Evolutionary conservation across 2,797 vertebrate genomes (phyloP).

Genomic region (Huso huso): DNA sequence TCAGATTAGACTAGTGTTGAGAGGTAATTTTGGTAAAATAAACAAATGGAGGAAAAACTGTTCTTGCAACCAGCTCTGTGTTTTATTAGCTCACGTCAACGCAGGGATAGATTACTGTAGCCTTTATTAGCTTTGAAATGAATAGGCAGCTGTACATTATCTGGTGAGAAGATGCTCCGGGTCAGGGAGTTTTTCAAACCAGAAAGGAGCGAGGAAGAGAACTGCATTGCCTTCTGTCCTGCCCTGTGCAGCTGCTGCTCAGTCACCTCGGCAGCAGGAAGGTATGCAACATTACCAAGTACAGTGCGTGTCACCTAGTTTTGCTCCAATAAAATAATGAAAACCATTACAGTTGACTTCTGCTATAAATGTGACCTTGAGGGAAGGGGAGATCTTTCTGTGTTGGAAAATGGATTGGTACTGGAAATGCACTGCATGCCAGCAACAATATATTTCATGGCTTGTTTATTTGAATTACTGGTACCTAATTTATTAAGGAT

Average conservation of each 20-base stretch:
- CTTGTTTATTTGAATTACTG: too few relatives aligned
- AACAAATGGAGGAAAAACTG: too few relatives aligned
- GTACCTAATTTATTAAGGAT: not conserved
- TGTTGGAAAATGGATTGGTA: too few relatives aligned
- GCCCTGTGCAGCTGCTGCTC: conserved; percentile 25
- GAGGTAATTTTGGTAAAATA: too few relatives aligned
- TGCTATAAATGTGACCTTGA: not conserved
- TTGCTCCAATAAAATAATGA: not conserved
- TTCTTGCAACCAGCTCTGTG: not conserved
- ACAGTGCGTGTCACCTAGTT: not conserved
- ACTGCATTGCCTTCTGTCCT: conserved; percentile 51
- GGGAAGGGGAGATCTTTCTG: too few relatives aligned
- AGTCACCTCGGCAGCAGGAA: too few relatives aligned
- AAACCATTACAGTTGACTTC: not conserved
- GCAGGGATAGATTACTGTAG: not conserved
- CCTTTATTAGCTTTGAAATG: not conserved
- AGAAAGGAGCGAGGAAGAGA: conserved; percentile 41
- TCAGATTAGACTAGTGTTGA: too few relatives aligned
- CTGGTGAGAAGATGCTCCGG: conserved; percentile 11
- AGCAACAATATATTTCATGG: too few relatives aligned
- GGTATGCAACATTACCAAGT: not conserved
- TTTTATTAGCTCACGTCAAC: not conserved
- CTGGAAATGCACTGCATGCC: too few relatives aligned
- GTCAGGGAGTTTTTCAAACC: conserved; percentile 40
- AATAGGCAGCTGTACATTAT: not conserved